These are phyloP conservation scores for Bergia sp. DNA, from an alignment of 92 coral and sea anemone species.

Conservation along the genomic window DNA sequence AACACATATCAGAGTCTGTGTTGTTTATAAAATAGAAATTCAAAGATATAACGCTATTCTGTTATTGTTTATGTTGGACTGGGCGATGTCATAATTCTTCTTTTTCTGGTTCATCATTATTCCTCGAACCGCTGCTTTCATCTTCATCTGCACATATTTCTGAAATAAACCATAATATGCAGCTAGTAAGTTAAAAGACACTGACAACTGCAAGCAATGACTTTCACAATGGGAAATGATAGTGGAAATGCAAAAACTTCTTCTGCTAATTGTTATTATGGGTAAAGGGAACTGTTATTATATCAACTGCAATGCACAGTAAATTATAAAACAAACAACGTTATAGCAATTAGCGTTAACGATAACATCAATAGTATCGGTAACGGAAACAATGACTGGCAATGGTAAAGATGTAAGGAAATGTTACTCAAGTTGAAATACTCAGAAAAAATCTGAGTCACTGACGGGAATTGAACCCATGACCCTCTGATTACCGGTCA, in stretches of 20 bases:
- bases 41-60: not conserved
- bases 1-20: not conserved
- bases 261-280: too few species aligned
- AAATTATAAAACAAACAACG: not conserved
- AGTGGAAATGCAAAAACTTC: not conserved
- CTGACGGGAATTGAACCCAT: too few species aligned
- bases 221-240: not conserved
- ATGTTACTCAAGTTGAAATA: too few species aligned
- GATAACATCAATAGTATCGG: not conserved
- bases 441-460: too few species aligned
- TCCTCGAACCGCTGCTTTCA: not conserved
- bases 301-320: not conserved
- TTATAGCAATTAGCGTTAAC: not conserved
- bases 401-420: too few species aligned
- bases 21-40: not conserved
- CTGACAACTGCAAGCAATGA: not conserved
- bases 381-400: not conserved
- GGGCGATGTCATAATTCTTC: conserved; percentile 25
- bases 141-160: conserved; percentile 26
- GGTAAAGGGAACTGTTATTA: not conserved
- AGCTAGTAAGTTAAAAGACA: not conserved
- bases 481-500: too few species aligned
- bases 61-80: not conserved
- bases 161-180: not conserved
- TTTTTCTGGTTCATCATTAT: not conserved